Conservation (phyloP, 2,113 vertebrate species). For the Sinocyclocheilus anophthalmus region DNA sequence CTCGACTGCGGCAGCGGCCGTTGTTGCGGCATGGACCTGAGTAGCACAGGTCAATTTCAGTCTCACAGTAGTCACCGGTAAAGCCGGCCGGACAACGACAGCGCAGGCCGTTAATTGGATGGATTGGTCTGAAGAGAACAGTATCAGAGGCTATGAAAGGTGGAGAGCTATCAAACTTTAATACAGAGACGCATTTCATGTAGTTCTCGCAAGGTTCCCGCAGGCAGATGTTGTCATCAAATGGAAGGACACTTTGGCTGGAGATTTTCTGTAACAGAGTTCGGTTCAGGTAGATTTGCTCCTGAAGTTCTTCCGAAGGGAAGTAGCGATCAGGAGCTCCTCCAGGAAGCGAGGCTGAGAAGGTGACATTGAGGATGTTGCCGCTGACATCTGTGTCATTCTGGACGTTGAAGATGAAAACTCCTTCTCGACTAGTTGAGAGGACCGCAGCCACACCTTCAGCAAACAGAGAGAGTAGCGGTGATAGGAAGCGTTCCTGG, state of each 20-base stretch:
- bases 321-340: slow-evolving; percentile 83
- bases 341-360: slow-evolving; percentile 88
- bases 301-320: slow-evolving; percentile 93
- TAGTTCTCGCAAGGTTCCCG: slow-evolving; percentile 98
- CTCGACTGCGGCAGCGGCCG: slow-evolving; percentile 87
- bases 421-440: slow-evolving; percentile 84
- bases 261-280: slow-evolving; percentile 88
- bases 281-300: slow-evolving; percentile 96
- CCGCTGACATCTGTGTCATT: slow-evolving; percentile 91
- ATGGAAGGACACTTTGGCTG: slow-evolving; percentile 91
- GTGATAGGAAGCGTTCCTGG: slow-evolving; percentile 94
- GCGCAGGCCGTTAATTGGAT: slow-evolving; percentile 91
- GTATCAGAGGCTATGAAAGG: slow-evolving; percentile 93
- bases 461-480: slow-evolving; percentile 87
- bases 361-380: slow-evolving; percentile 93
- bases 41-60: slow-evolving; percentile 95
- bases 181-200: slow-evolving; percentile 96
- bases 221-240: slow-evolving; percentile 97
- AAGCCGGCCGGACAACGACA: slow-evolving; percentile 93
- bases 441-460: slow-evolving; percentile 91
- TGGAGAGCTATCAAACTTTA: slow-evolving; percentile 92
- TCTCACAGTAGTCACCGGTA: slow-evolving; percentile 94
- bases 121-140: slow-evolving; percentile 94
- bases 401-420: slow-evolving; percentile 96
- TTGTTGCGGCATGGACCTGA: slow-evolving; percentile 88